A percentile compares a stretch with the other conserved stretches of the same genome.
Conservation (phyloP, 2,113 vertebrate species). For the Himantopus leucocephalus region DNA sequence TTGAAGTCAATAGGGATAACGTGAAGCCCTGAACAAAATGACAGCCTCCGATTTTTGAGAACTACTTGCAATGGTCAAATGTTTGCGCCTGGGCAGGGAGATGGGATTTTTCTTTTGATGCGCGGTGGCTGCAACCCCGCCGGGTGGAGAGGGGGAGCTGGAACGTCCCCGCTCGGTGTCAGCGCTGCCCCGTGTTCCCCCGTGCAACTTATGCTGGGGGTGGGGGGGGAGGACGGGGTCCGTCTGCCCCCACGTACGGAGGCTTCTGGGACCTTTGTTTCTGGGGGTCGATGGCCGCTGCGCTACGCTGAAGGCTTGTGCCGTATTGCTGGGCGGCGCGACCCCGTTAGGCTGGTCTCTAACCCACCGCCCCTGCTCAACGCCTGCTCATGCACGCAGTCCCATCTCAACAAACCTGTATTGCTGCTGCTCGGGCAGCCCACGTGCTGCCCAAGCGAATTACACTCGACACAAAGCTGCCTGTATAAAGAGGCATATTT, state of each 20-base stretch:
- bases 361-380: not conserved
- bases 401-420: not conserved
- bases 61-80: not conserved
- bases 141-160: not conserved
- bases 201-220: fast-evolving
- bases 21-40: not conserved
- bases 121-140: fast-evolving
- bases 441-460: not conserved
- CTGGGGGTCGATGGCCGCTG: not conserved
- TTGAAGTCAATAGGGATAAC: not conserved
- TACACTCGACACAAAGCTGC: not conserved
- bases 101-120: not conserved
- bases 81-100: not conserved
- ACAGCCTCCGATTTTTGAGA: not conserved
- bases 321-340: not conserved
- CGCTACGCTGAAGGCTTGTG: not conserved
- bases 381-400: fast-evolving
- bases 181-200: fast-evolving
- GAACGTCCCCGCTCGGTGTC: not conserved
- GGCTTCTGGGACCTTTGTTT: not conserved
- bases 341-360: not conserved
- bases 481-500: fast-evolving
- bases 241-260: fast-evolving
- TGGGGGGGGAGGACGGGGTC: too few relatives aligned
- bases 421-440: not conserved